phyloP scores from a whole-genome alignment of 2,797 vertebrate species.

The Enteromius anoplus region DNA sequence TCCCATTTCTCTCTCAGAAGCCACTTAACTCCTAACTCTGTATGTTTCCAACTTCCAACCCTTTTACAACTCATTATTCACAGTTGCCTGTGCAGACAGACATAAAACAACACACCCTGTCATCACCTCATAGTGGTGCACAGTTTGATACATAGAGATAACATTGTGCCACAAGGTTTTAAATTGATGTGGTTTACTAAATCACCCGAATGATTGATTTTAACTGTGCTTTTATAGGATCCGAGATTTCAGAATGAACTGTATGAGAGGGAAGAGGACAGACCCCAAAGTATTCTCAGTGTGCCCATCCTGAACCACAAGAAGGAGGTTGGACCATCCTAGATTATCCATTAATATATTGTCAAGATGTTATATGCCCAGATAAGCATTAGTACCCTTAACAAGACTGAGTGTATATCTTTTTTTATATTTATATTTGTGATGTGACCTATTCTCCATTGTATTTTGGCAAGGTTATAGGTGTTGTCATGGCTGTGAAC shows the following conservation, averaged over 20 bases:
- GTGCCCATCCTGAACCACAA: conserved; percentile 80
- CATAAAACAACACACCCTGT: neutral
- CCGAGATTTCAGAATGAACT: conserved; percentile 52
- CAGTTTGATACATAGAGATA: neutral
- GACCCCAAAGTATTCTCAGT: conserved; percentile 61
- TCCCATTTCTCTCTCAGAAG: neutral
- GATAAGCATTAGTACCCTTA: neutral
- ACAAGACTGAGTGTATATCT: neutral
- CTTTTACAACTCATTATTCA: neutral
- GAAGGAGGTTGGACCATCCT: conserved; percentile 79
- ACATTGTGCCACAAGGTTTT: neutral
- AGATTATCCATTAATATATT: neutral
- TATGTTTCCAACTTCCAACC: too few relatives aligned
- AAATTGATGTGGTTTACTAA: neutral
- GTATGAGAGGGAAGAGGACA: conserved; percentile 36
- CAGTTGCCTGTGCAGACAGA: neutral
- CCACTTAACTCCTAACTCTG: neutral
- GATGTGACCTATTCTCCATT: neutral
- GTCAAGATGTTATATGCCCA: neutral
- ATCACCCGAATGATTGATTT: neutral
- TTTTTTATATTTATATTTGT: neutral
- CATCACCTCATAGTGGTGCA: neutral
- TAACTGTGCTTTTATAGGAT: conserved; percentile 25
- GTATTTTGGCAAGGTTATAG: conserved; percentile 28
- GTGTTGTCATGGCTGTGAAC: conserved; percentile 16